Conservation (phyloP, 2,888 invertebrate genomes). For the Leucoptera coffeella region DNA sequence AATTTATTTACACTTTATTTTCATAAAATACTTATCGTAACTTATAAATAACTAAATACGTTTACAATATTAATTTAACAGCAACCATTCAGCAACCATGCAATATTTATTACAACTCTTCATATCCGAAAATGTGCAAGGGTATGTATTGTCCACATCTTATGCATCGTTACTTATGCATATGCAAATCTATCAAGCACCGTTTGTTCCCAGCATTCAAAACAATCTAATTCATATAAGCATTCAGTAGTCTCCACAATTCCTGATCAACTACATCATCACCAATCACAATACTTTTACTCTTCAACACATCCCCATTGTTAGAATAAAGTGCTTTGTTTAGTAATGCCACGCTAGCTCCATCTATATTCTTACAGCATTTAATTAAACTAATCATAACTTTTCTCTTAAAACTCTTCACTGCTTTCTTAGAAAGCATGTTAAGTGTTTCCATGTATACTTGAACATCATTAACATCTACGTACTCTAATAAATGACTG, state of each 20-base stretch:
- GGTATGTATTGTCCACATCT: too few species aligned
- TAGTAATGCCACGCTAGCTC: constrained; percentile 17
- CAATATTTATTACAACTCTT: too few species aligned
- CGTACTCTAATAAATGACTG: constrained; percentile 14
- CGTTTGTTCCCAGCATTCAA: too few species aligned
- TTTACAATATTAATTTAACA: too few species aligned
- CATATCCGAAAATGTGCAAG: too few species aligned
- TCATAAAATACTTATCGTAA: too few species aligned
- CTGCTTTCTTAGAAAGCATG: constrained; percentile 20
- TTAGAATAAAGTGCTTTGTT: constrained; percentile 17
- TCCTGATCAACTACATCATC: constrained; percentile 13
- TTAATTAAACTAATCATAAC: constrained; percentile 20
- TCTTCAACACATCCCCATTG: constrained; percentile 17
- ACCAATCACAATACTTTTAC: constrained; percentile 11
- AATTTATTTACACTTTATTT: too few species aligned
- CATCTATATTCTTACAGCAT: constrained; percentile 13
- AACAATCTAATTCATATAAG: too few species aligned
- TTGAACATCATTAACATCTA: constrained; percentile 20
- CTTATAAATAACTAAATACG: too few species aligned
- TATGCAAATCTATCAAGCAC: too few species aligned
- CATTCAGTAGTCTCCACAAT: constrained; percentile 15
- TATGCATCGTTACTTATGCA: too few species aligned
- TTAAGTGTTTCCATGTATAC: constrained; percentile 20
- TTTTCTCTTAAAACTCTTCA: constrained; percentile 24
- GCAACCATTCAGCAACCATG: too few species aligned